Evolutionary conservation across 2,113 vertebrate species (phyloP), one percentile per base, ranked within the genome.

Genomic region (Prietella phreatophila): DNA sequence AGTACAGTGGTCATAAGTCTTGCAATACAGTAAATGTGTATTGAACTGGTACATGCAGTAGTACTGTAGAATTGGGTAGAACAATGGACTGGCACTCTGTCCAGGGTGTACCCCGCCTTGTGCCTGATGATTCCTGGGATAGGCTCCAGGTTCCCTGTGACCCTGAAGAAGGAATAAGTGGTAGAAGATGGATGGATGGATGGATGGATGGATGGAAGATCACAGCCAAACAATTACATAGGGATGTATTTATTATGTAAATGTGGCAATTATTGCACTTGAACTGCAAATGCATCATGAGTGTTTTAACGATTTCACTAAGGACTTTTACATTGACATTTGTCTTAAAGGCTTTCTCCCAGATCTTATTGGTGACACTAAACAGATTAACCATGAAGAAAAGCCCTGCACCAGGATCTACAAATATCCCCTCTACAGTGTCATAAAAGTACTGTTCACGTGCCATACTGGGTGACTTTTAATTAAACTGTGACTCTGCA

Each of bases 331-430:
- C 73, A 56, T 33, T 84, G 87, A 84, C 67, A 19, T 69, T 83
- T 50, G 39, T 71, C 60, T 25, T 81, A 56, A 67, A 58, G 79
- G 47, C 65, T 82, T 78, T 83, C 50, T 50, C 80, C 8, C 15
- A 55, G 53, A 82, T 75, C 65, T 83, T 73, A 76, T 27, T 75
- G 67, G 55, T 84, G 60, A 63, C 58, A 55, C 69, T 88, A 88
- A 88, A 71, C n/a, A 84, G 87, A 88, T 88, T 88, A 88, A 25
- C 47, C 39, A 69, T 36, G 50, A 86, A 78, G 42, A n/a, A 86
- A 86, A 79, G 71, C 71, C 14, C 71, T 67, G 60, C 27, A 39
- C 58, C 82, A 79, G 47, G 30, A 55, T 47, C 60, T 75, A 17
- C 11, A 82, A 82, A 69, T 82, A 53, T 85, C 55, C 55, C 36